These are phyloP conservation scores for Ailurus styani DNA, from an alignment of 2,113 vertebrate genomes.

Conservation along the genomic window DNA sequence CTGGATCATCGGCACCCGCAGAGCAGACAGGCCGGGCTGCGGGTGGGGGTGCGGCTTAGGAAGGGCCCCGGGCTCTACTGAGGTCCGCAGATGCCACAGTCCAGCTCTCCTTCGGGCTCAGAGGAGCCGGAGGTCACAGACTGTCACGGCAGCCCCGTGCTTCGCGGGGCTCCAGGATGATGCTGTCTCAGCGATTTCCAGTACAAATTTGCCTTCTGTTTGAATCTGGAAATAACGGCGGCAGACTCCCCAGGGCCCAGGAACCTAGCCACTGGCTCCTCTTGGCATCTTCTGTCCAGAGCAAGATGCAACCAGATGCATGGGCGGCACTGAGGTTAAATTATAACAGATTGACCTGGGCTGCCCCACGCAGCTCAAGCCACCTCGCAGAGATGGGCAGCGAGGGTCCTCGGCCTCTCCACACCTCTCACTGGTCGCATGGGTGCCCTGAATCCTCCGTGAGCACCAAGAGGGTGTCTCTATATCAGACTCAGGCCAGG, in stretches of 20 bases:
- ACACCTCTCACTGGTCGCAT: fast-evolving
- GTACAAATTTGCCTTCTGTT: conserved; percentile 4
- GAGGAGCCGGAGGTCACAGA: not conserved
- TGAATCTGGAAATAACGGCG: conserved; percentile 28
- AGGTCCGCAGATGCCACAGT: not conserved
- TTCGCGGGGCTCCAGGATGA: not conserved
- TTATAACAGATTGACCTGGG: not conserved
- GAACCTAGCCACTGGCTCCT: conserved; percentile 20
- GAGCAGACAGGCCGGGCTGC: not conserved
- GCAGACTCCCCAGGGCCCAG: conserved; percentile 37
- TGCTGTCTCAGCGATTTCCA: conserved; percentile 50
- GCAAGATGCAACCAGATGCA: not conserved
- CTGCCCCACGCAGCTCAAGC: not conserved
- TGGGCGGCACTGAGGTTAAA: not conserved
- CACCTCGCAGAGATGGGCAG: not conserved
- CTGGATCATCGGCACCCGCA: not conserved
- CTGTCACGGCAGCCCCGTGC: not conserved
- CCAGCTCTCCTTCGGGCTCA: not conserved
- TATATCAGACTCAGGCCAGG: fast-evolving
- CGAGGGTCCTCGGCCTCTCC: not conserved
- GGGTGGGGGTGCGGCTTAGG: not conserved
- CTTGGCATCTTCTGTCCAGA: not conserved
- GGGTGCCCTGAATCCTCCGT: not conserved
- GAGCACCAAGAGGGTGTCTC: not conserved
- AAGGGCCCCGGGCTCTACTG: fast-evolving